phyloP scores from a whole-genome alignment of 2,888 invertebrate genomes.

The Pammene aurita region DNA sequence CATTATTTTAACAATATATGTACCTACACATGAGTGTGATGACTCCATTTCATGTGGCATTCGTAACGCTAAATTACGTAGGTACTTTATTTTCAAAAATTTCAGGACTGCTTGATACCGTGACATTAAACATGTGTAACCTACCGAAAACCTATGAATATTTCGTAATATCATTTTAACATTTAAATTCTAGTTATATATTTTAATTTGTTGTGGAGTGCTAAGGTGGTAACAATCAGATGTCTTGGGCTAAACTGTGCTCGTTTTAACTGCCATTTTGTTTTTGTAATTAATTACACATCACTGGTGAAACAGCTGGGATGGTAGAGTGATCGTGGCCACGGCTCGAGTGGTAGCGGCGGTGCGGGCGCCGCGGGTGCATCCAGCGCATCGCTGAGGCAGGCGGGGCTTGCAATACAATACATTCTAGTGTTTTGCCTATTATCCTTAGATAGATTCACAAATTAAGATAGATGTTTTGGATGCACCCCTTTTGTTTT shows the following conservation, averaged over 20 bases:
- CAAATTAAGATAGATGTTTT: conserved; percentile 49
- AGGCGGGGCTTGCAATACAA: conserved; percentile 12
- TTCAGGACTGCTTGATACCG: not conserved
- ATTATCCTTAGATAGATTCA: conserved; percentile 42
- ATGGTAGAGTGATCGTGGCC: not conserved
- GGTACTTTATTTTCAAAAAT: not conserved
- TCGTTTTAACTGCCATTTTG: conserved; percentile 19
- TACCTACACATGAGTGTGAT: not conserved
- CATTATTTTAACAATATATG: not conserved
- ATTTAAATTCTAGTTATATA: conserved; percentile 12
- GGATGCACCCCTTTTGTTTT: conserved; percentile 61
- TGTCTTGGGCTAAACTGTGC: conserved; percentile 3
- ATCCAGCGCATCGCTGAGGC: conserved; percentile 13
- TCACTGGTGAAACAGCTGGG: conserved; percentile 1
- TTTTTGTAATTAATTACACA: not conserved
- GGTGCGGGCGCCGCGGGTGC: conserved; percentile 30
- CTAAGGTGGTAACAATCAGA: conserved; percentile 14
- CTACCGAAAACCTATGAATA: not conserved
- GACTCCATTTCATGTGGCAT: not conserved
- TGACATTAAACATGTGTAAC: not conserved
- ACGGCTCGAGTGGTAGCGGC: not conserved
- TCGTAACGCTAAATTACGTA: not conserved
- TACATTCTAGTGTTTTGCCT: conserved; percentile 16
- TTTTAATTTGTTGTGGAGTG: conserved; percentile 24
- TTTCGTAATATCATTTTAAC: conserved; percentile 7